Evolutionary conservation across 2,113 vertebrate species (phyloP).

Genomic region (Centrocercus urophasianus): DNA sequence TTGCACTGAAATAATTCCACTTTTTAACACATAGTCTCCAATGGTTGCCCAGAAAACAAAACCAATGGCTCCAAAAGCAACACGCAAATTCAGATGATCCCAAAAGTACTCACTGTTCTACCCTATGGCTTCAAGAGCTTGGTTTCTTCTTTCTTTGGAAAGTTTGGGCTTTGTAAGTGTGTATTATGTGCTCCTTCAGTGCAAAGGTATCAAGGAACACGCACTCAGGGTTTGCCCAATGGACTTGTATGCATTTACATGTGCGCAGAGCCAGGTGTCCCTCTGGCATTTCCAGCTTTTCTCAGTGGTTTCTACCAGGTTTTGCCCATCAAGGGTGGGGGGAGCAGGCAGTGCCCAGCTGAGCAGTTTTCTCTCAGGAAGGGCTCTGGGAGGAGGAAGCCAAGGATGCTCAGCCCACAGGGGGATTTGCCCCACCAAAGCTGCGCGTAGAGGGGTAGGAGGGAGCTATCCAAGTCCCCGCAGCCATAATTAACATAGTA

Average conservation of each 20-base stretch:
- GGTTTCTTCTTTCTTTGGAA: neutral
- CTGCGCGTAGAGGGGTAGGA: neutral
- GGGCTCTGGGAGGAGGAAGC: neutral
- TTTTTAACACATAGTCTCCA: accelerated
- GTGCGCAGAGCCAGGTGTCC: neutral
- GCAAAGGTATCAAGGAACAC: neutral
- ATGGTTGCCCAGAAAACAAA: neutral
- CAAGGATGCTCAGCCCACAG: neutral
- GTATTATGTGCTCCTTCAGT: neutral
- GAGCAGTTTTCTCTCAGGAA: neutral
- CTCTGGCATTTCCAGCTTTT: accelerated
- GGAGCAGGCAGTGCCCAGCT: neutral
- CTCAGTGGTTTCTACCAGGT: accelerated
- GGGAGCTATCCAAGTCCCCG: neutral
- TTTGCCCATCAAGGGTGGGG: neutral
- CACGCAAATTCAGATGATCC: neutral
- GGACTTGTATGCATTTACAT: neutral
- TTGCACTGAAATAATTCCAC: neutral
- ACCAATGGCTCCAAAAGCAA: neutral
- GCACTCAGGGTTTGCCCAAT: accelerated
- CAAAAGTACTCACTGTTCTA: neutral
- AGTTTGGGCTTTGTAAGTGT: neutral
- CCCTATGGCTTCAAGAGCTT: neutral
- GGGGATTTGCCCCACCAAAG: neutral
- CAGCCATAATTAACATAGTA: slow-evolving; percentile 15